Conservation (phyloP, 2,888 invertebrate species). For the Calameuta idolon region DNA sequence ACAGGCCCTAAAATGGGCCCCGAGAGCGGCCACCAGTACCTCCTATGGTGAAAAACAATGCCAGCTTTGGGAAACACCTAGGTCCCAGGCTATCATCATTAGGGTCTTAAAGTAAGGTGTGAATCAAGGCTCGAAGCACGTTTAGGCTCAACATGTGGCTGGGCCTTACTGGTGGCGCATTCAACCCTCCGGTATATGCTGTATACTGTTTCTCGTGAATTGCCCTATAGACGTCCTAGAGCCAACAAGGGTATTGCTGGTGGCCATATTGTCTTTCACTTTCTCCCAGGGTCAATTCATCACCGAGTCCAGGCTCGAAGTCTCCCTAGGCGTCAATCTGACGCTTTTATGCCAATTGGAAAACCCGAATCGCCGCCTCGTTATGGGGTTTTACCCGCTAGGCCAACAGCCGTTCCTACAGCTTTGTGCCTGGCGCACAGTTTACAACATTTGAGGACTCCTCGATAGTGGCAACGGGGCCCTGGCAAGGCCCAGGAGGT, state of each 20-base stretch:
- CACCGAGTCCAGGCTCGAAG: too few relatives aligned
- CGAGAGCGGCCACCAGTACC: background rate
- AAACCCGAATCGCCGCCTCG: slow-evolving; percentile 24
- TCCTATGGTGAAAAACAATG: slow-evolving; percentile 16
- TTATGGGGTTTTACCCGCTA: too few relatives aligned
- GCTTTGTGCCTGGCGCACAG: too few relatives aligned
- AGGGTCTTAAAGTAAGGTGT: slow-evolving; percentile 6
- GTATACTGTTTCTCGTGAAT: background rate
- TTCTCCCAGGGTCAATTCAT: too few relatives aligned
- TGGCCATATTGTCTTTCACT: slow-evolving; percentile 37
- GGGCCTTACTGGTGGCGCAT: slow-evolving; percentile 45
- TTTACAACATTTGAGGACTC: too few relatives aligned
- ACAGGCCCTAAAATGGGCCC: background rate
- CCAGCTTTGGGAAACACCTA: slow-evolving; percentile 24
- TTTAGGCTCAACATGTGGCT: slow-evolving; percentile 8
- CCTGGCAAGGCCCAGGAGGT: too few relatives aligned
- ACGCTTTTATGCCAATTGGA: slow-evolving; percentile 1
- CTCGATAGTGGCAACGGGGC: too few relatives aligned
- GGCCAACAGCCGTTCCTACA: too few relatives aligned
- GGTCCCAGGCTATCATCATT: slow-evolving; percentile 26
- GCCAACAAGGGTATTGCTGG: slow-evolving; percentile 30
- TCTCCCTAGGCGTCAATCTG: too few relatives aligned
- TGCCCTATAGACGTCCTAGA: too few relatives aligned
- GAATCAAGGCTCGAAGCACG: background rate
- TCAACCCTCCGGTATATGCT: slow-evolving; percentile 23